These are phyloP conservation scores for Clupea harengus DNA, from an alignment of 2,113 vertebrate species.

Conservation along the genomic window DNA sequence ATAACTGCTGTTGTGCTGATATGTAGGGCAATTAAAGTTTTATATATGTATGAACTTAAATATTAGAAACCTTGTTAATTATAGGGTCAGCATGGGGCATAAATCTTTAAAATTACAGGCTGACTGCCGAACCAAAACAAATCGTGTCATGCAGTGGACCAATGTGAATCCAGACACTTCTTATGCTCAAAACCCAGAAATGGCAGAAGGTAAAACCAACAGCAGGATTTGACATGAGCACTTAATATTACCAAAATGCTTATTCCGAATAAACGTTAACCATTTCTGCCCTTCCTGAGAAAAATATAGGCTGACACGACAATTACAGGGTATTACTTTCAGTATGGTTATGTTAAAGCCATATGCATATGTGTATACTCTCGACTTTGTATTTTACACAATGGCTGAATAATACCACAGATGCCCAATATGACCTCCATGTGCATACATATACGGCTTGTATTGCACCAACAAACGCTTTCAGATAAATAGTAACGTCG, in stretches of 20 bases:
- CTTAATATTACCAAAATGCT: constrained; percentile 45
- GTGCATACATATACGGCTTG: neutral
- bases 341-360: constrained; percentile 6
- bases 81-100: constrained; percentile 62
- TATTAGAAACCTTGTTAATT: constrained; percentile 72
- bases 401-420: neutral
- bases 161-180: constrained; percentile 54
- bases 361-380: neutral
- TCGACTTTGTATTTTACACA: constrained; percentile 11
- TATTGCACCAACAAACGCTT: neutral
- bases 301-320: constrained; percentile 15
- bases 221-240: constrained; percentile 48
- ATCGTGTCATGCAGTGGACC: constrained; percentile 51
- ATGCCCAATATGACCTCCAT: neutral
- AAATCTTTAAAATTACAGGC: constrained; percentile 73
- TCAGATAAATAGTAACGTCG: neutral
- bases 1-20: constrained; percentile 60
- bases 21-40: constrained; percentile 65
- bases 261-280: constrained; percentile 42
- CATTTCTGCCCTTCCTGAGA: constrained; percentile 12
- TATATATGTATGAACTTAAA: constrained; percentile 66
- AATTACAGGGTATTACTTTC: constrained; percentile 10
- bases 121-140: constrained; percentile 61
- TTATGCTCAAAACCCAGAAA: constrained; percentile 46
- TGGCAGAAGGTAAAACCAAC: constrained; percentile 52